Conservation (phyloP, 2,113 vertebrate genomes). For the Odocoileus virginianus region DNA sequence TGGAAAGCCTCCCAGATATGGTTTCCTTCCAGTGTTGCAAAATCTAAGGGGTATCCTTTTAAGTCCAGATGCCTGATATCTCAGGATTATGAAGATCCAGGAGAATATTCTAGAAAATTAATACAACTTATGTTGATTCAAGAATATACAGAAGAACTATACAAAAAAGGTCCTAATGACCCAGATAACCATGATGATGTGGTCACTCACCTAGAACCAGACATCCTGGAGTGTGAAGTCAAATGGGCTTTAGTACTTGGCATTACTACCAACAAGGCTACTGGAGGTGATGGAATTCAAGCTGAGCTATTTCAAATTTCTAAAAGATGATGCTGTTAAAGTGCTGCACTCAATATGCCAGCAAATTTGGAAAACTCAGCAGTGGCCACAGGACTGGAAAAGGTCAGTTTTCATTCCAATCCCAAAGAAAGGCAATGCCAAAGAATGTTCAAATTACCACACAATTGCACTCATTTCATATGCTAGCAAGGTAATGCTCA, state of each 20-base stretch:
- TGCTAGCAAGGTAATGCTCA: not conserved
- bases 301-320: not conserved
- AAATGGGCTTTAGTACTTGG: not conserved
- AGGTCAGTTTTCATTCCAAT: not conserved
- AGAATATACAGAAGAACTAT: not conserved
- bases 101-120: constrained; percentile 1
- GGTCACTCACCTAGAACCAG: not conserved
- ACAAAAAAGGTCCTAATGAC: not conserved
- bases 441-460: not conserved
- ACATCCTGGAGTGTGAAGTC: not conserved
- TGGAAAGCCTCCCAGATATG: not conserved
- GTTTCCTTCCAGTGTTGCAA: not conserved
- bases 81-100: not conserved
- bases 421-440: not conserved
- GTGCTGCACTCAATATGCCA: not conserved
- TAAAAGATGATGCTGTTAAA: not conserved
- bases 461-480: not conserved
- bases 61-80: not conserved
- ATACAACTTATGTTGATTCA: not conserved
- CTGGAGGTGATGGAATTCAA: not conserved
- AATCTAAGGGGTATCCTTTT: not conserved
- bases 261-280: not conserved
- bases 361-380: not conserved
- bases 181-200: not conserved
- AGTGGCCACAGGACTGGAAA: not conserved